Percentiles rank a stretch among this genome's conserved stretches.
Evolutionary conservation across 2,797 vertebrate genomes (phyloP).

Genomic region (Decapterus maruadsi): DNA sequence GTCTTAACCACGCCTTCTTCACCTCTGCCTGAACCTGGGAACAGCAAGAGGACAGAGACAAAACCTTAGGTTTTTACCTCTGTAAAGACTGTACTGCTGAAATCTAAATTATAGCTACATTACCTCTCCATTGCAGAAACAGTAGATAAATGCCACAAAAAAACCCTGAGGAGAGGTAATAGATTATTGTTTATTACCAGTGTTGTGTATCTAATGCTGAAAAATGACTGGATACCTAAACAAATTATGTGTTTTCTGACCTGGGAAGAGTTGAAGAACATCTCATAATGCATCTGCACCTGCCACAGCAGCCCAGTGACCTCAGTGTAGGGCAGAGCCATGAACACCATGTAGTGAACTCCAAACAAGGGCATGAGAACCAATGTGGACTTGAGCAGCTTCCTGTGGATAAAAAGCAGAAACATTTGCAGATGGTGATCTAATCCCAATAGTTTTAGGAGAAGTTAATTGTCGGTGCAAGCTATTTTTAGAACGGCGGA

Average conservation of each 20-base stretch:
- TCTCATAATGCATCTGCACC: conserved; percentile 93
- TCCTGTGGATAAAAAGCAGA: conserved; percentile 73
- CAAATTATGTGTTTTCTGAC: conserved; percentile 60
- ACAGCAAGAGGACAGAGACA: neutral
- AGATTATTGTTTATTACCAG: neutral
- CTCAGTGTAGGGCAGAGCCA: conserved; percentile 90
- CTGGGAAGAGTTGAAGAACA: conserved; percentile 92
- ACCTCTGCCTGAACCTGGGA: conserved; percentile 88
- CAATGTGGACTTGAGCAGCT: conserved; percentile 89
- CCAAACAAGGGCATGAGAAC: conserved; percentile 91
- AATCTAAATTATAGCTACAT: neutral
- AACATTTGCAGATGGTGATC: neutral
- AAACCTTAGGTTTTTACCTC: neutral
- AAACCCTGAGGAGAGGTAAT: conserved; percentile 82
- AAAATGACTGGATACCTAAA: neutral
- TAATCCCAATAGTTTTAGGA: too few species aligned
- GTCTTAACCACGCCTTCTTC: conserved; percentile 88
- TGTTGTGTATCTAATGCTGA: neutral
- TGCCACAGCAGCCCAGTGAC: conserved; percentile 88
- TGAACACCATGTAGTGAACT: conserved; percentile 91
- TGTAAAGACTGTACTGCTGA: neutral
- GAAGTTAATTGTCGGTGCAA: too few species aligned
- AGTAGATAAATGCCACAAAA: conserved; percentile 91
- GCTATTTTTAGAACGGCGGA: too few species aligned
- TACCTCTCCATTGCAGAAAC: conserved; percentile 93